Conservation (phyloP, 2,113 vertebrate genomes). For the Panthera uncia region DNA sequence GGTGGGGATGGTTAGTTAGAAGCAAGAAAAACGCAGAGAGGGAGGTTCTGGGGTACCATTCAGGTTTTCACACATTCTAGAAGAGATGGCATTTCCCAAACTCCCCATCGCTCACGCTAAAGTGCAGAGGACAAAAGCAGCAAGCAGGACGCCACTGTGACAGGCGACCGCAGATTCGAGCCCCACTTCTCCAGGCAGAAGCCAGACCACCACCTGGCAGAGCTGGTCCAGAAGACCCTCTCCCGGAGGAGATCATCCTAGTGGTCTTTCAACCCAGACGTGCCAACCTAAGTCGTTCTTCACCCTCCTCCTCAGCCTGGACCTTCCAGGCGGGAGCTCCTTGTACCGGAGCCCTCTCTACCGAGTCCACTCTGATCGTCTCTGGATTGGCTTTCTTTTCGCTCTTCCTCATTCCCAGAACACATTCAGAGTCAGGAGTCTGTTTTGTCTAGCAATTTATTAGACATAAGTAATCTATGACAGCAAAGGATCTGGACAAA, state of each 20-base stretch:
- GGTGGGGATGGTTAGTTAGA: background rate
- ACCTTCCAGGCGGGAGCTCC: background rate
- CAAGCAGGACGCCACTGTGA: background rate
- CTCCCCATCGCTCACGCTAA: background rate
- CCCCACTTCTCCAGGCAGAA: background rate
- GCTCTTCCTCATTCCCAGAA: background rate
- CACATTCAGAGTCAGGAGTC: background rate
- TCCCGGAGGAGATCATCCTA: background rate
- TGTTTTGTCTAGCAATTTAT: conserved; percentile 66
- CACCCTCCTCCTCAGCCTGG: background rate
- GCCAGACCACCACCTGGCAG: background rate
- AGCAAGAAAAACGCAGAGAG: background rate
- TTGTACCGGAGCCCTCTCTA: background rate
- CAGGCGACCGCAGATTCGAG: background rate
- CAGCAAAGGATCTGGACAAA: conserved; percentile 10
- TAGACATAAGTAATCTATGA: conserved; percentile 30
- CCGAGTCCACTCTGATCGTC: no score
- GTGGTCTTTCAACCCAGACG: background rate
- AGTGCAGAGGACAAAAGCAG: background rate
- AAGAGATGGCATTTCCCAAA: background rate
- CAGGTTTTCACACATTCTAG: background rate
- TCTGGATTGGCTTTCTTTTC: background rate
- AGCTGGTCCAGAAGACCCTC: no score
- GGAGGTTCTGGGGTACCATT: background rate
- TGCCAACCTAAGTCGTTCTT: background rate